Conservation (phyloP, 2,888 invertebrate species). For the Nyleta sp. region DNA sequence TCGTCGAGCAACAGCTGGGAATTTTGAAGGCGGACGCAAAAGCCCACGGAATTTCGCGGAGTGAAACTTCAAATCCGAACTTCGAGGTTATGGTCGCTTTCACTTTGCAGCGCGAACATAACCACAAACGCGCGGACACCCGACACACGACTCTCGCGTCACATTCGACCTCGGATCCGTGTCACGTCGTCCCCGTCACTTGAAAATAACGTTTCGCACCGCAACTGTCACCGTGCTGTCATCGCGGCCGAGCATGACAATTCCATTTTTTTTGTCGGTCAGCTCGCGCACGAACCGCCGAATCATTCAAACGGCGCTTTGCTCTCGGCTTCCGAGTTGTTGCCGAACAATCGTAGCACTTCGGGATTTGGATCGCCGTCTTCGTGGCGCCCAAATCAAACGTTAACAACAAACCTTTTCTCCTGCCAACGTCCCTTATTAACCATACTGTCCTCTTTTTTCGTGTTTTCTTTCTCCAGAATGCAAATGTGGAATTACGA, state of each 20-base stretch:
- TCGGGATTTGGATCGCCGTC: too few relatives aligned
- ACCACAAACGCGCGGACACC: constrained; percentile 19
- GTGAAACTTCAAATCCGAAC: constrained; percentile 4
- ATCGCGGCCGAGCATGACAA: constrained; percentile 71
- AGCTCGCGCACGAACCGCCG: too few relatives aligned
- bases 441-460: constrained; percentile 23
- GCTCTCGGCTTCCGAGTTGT: too few relatives aligned
- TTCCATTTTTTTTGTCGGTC: constrained; percentile 63
- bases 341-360: too few relatives aligned
- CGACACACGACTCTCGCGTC: constrained; percentile 9
- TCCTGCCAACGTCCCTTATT: constrained; percentile 14
- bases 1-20: background rate
- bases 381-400: background rate
- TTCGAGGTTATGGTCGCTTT: constrained; percentile 39
- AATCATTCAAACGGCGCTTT: too few relatives aligned
- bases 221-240: constrained; percentile 63
- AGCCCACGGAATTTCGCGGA: background rate
- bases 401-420: constrained; percentile 28
- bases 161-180: background rate
- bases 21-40: too few relatives aligned
- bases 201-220: constrained; percentile 9
- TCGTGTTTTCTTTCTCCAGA: constrained; percentile 19
- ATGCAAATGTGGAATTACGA: background rate
- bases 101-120: constrained; percentile 28
- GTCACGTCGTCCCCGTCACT: background rate